Base-by-base conservation (phyloP, 2,113 vertebrate species). In the Empidonax alnorum region DNA sequence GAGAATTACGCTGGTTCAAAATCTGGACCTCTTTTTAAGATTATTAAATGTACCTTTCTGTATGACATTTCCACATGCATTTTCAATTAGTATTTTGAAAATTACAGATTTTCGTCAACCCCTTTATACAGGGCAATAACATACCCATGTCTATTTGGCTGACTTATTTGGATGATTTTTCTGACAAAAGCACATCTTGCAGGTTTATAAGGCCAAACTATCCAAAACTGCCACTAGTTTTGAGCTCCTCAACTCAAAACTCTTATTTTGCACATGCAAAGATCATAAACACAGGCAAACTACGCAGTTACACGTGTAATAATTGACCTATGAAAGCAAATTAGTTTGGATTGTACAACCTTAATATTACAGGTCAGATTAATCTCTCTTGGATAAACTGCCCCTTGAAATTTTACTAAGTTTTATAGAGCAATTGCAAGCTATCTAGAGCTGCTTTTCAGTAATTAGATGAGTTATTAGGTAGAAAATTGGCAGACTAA, bases 51-150 rank as follows among this genome's bases (percentile, higher is more conserved):
- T 97, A 87, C 49, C 56, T 89, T 93, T 94, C 84, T 68, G 73
- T 84, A 62, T 97, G 94, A 89, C 37, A 77, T 83, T 94, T 94
- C 86, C 65, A 94, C 83, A 95, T 76, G 50, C 6, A 2, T 94
- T 96, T 96, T 97, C 95, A 97, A 95, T 98, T 96, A 97, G 97
- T 97, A 97, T 93, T 97, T 97, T 96, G 85, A 95, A 98, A 97
- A 97, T 95, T 96, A 96, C 92, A 96, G 91, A 97, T 97, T 97
- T 97, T 97, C 97, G 93, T 94, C 93, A 95, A 67, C 58, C 84
- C 91, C 62, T 94, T 96, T 97, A 95, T 95, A 92, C 78, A 96
- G 91, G 74, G 55, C 46, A 95, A 94, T 94, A 96, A 95, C 85
- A 97, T 94, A 93, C 77, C 74, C 89, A 86, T 96, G 63, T 92